phyloP scores from a whole-genome alignment of 2,113 vertebrate genomes.

The Micronycteris hirsuta region DNA sequence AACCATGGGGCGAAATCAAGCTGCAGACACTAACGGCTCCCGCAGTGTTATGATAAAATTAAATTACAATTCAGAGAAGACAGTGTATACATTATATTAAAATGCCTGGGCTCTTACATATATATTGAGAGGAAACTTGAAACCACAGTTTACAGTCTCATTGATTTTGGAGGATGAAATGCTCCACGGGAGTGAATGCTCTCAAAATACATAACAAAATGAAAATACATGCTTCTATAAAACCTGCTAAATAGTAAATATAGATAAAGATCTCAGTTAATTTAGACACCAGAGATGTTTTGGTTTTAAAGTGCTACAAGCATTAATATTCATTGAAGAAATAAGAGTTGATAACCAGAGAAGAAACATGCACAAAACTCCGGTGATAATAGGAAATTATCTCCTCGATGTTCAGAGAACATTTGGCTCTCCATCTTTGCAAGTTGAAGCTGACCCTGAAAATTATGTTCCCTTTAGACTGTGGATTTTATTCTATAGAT shows the following conservation, averaged over 20 bases:
- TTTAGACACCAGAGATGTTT: slow-evolving; percentile 8
- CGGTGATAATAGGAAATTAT: slow-evolving; percentile 59
- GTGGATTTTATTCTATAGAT: slow-evolving; percentile 42
- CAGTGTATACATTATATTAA: slow-evolving; percentile 8
- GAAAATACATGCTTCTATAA: not conserved
- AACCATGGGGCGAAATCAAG: slow-evolving; percentile 39
- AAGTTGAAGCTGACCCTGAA: slow-evolving; percentile 51
- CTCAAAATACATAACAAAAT: slow-evolving; percentile 23
- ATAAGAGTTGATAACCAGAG: slow-evolving; percentile 55
- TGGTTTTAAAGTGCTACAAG: slow-evolving; percentile 23
- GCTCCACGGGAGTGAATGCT: not conserved
- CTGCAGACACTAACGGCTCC: slow-evolving; percentile 23
- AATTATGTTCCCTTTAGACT: slow-evolving; percentile 18
- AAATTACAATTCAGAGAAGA: slow-evolving; percentile 45
- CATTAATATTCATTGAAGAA: slow-evolving; percentile 63
- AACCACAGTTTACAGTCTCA: not conserved
- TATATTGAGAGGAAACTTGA: not conserved
- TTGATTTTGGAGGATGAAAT: not conserved
- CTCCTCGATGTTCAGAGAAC: slow-evolving; percentile 28
- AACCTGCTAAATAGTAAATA: slow-evolving; percentile 43
- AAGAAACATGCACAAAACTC: slow-evolving; percentile 40
- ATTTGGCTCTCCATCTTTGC: slow-evolving; percentile 37
- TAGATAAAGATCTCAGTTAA: not conserved
- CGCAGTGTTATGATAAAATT: slow-evolving; percentile 45
- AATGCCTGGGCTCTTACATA: not conserved